Base-by-base conservation (phyloP, 2,888 invertebrate species). In the Drosophila testacea region DNA sequence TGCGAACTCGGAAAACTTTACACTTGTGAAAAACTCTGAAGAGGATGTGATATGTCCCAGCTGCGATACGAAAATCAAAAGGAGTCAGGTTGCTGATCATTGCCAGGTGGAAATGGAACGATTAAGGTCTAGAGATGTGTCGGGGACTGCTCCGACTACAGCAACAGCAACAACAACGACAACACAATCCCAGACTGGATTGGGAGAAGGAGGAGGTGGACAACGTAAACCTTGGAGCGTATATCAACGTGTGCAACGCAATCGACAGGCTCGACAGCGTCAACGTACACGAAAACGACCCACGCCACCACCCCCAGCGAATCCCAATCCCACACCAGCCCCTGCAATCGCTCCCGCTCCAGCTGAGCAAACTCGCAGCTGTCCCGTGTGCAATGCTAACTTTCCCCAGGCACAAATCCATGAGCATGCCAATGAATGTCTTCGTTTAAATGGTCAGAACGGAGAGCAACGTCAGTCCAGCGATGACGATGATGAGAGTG, bases 71-170 rank as follows among this genome's bases (percentile, higher is more conserved):
- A 97, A 97, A 3, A 94, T 98, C 46, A 93, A 97, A 51, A 94
- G 95, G 2, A 95, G 95, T 1, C 98, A 98, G 92, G 93, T 98
- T n/a, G 96, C 97, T 80, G 93, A 95, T 30, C 98, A 98, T 93
- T 95, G 97, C 77, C 93, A 95, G 51, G 94, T 96, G 70, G 98
- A 98, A 93, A 93, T 98, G 74, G 96, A 96, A 71, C 95, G 95
- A 79, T 93, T 77, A 34, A 63, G 80, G 3, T 59, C 66, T 11
- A 7, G 47, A 9, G 69, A 50, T 4, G 34, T 39, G 68, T 28
- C 57, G 1, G 7, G 22, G 32, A 6, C 32, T 6, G 32, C 7
- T 32, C 32, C 32, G 32, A 6, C 32, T 6, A 10, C 46, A 11
- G 16, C 39, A 10, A 22, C 44, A 28, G 28, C 44, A 6, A n/a